Evolutionary conservation across 2,113 vertebrate genomes (phyloP), one percentile per base, ranked within the genome.

Genomic region (Steatornis caripensis): DNA sequence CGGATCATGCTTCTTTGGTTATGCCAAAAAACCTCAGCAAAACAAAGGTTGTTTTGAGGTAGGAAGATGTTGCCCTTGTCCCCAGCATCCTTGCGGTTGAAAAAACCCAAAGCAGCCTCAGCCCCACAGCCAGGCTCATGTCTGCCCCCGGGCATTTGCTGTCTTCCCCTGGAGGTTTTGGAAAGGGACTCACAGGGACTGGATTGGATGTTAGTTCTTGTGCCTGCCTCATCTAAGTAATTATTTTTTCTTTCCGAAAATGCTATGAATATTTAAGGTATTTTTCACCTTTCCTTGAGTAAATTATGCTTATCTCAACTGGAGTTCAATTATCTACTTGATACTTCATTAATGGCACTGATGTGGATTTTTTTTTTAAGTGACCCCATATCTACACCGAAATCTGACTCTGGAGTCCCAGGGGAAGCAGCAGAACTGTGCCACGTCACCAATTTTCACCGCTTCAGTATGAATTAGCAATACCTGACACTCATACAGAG

Each of bases 401-500:
- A 84, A 85, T 72, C 32, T 68, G 43, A 34, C 24, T 89, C 37
- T 1, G 1, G 43, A 64, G 9, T 53, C 46, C 34, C 12, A 6
- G 13, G 4, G 3, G 34, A 34, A 48, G 41, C 32, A 91, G 45
- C 27, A 82, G 16, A 83, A n/a, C n/a, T 39, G 11, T 58, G 29
- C 54, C 29, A 29, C 1, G 1, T 32, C 1, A 2, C 21, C 20
- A 6, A 0, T n/a, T 78, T 87, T 78, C 39, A n/a, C n/a, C 1
- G 1, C 51, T 61, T 84, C 1, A 2, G 5, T 26, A 14, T 32
- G 55, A 84, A 54, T 64, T 64, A 62, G 16, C 58, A 48, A 13
- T 41, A 37, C 16, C 49, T 55, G 46, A 39, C 22, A 29, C 29
- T 54, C 0, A 0, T 36, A 4, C 5, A n/a, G 43, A 68, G n/a